phyloP scores from a whole-genome alignment of 2,888 invertebrate genomes.

The Drosophila kuntzei region DNA sequence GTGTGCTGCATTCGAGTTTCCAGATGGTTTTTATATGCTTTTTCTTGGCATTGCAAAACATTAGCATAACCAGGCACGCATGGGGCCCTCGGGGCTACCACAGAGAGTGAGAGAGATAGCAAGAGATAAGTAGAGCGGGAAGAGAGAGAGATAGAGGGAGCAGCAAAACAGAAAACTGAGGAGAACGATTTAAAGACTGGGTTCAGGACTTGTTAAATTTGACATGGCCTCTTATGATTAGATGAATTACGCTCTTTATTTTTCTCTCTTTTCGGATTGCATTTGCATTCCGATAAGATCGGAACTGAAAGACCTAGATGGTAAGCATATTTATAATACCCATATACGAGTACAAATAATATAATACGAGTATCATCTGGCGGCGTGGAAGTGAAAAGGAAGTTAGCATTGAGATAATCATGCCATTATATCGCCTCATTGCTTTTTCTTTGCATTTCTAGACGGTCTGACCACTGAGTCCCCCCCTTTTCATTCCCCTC shows the following conservation, averaged over 20 bases:
- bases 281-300: conserved; percentile 71
- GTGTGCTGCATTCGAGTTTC: conserved; percentile 41
- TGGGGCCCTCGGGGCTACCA: conserved; percentile 6
- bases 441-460: conserved; percentile 48
- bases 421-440: conserved; percentile 59
- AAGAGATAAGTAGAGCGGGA: neutral
- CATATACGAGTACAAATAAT: neutral
- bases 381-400: conserved; percentile 29
- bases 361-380: conserved; percentile 13
- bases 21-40: conserved; percentile 33
- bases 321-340: conserved; percentile 2
- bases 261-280: conserved; percentile 13
- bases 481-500: neutral
- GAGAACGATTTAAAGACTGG: conserved; percentile 20
- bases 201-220: conserved; percentile 63
- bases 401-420: conserved; percentile 58
- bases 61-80: conserved; percentile 77
- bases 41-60: conserved; percentile 45
- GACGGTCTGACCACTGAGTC: conserved; percentile 49
- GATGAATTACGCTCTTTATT: conserved; percentile 61
- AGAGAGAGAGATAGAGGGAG: neutral
- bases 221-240: conserved; percentile 76
- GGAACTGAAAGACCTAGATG: conserved; percentile 1
- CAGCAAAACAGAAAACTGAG: neutral
- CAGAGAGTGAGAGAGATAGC: neutral